Evolutionary conservation across 2,888 invertebrate species (phyloP), one percentile per base, ranked within the genome.

Genomic region (Cheilosia urbana): DNA sequence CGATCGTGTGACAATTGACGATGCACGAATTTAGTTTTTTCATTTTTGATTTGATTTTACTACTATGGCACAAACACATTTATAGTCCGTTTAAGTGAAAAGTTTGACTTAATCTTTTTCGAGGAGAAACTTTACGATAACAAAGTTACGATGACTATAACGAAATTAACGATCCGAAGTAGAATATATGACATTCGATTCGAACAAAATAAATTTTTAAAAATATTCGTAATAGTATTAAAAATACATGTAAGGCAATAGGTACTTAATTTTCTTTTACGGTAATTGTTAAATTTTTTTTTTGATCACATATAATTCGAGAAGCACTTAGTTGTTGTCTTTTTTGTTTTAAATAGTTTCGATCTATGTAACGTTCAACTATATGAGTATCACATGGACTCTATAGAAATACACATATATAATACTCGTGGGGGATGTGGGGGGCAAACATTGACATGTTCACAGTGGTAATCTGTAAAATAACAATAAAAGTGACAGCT

Each of bases 1-100:
- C 58, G 57, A 45, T 82, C 19, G 58, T 76, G 21, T 49, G 57
- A 53, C 57, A 65, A 47, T n/a, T 79, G 63, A 63, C 19, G 66
- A 62, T 72, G 19, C 68, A 49, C 45, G 68, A 40, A 45, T 17
- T 65, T 15, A 37, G 71, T 63, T 80, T 66, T 85, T 91, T 91
- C 90, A 90, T 91, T 90, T 90, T 91, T 87, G 90, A 90, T 89
- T 90, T 90, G 60, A 90, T 89, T 89, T 89, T 91, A 88, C 88
- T 89, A 88, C 89, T 90, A 87, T 89, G 89, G 88, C 89, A 89
- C 88, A 89, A 89, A 89, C 89, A 89, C 91, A 91, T 91, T 90
- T 91, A 91, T 79, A 85, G 77, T 81, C 76, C 76, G 71, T 85
- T 85, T 77, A 68, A 81, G 63, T 13, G 60, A 80, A 63, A 49